These are phyloP conservation scores for Argynnis bischoffii DNA, from an alignment of 2,888 invertebrate genomes.

Conservation along the genomic window DNA sequence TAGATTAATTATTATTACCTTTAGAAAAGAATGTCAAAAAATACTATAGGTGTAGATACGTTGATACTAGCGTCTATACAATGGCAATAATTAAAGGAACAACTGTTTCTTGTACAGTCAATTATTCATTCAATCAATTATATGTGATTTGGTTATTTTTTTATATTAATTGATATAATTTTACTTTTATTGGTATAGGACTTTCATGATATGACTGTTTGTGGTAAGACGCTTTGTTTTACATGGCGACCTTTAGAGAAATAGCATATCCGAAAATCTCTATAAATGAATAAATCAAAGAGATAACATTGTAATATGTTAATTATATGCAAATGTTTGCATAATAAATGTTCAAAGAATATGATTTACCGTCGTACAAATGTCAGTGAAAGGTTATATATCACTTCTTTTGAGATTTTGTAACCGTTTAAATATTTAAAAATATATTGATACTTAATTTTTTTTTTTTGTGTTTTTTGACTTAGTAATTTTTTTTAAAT, in stretches of 20 bases:
- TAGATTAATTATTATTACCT: not conserved
- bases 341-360: slow-evolving; percentile 1
- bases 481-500: not conserved
- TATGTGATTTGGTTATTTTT: slow-evolving; percentile 24
- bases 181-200: not conserved
- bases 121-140: slow-evolving; percentile 46
- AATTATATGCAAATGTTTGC: not conserved
- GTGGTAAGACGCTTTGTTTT: not conserved
- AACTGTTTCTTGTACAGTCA: slow-evolving; percentile 52
- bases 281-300: slow-evolving; percentile 3
- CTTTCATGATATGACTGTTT: slow-evolving; percentile 8
- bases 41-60: slow-evolving; percentile 8
- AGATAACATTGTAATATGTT: slow-evolving; percentile 10
- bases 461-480: not conserved
- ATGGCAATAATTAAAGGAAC: slow-evolving; percentile 50
- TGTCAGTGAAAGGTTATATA: not conserved
- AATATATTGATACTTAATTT: not conserved
- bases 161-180: slow-evolving; percentile 1
- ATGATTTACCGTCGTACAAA: not conserved
- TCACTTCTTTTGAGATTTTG: not conserved
- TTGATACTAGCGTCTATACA: slow-evolving; percentile 33
- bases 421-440: not conserved
- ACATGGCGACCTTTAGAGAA: slow-evolving; percentile 13
- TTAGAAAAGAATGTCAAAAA: not conserved
- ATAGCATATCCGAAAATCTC: slow-evolving; percentile 3